Evolutionary conservation across 1,140 invertebrate genomes (phyloP).

Genomic region (Cecropterus lyciades): DNA sequence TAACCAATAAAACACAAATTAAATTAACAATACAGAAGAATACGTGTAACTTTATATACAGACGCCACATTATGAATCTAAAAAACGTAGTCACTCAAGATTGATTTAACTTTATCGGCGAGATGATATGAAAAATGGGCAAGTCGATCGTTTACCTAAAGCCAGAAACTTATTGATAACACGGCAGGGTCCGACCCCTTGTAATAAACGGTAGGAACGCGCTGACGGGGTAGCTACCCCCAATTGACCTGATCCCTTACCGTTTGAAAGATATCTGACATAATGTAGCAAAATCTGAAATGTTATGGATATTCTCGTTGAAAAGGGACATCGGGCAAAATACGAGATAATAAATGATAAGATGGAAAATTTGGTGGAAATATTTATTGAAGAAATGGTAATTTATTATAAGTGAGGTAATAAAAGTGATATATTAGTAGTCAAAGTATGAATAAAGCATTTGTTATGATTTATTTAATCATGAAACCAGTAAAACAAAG

Average conservation of each 20-base stretch:
- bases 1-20: no score
- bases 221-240: slow-evolving; percentile 29
- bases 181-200: slow-evolving; percentile 27
- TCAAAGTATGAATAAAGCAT: no score
- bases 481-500: no score
- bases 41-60: no score
- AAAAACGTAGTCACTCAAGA: neutral
- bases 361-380: neutral
- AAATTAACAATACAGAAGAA: no score
- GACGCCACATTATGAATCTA: neutral
- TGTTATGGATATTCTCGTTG: slow-evolving; percentile 20
- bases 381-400: neutral
- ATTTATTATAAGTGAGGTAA: neutral
- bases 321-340: slow-evolving; percentile 13
- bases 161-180: slow-evolving; percentile 33
- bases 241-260: slow-evolving; percentile 31
- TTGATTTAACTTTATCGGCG: slow-evolving; percentile 15
- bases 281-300: slow-evolving; percentile 22
- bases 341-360: slow-evolving; percentile 7
- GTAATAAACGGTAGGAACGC: slow-evolving; percentile 33
- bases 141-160: slow-evolving; percentile 30
- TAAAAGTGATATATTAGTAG: no score
- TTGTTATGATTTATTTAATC: no score
- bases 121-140: slow-evolving; percentile 25
- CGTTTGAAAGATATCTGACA: slow-evolving; percentile 23